Evolutionary conservation across 2,888 invertebrate species (phyloP).

Genomic region (Diaphora mendica): DNA sequence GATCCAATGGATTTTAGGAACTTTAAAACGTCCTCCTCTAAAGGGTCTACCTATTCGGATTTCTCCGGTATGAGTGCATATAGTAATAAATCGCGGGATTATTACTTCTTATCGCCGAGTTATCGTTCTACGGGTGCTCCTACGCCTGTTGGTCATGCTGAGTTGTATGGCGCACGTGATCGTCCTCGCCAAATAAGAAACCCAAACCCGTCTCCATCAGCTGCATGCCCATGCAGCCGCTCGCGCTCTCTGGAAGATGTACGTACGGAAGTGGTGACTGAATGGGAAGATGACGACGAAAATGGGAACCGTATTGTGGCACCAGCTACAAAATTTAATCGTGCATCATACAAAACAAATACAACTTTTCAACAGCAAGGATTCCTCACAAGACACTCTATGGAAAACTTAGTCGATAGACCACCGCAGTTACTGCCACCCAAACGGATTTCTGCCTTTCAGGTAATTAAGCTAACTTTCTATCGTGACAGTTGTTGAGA

Average conservation of each 20-base stretch:
- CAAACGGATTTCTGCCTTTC: constrained; percentile 84
- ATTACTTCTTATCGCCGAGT: constrained; percentile 90
- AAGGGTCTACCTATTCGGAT: constrained; percentile 82
- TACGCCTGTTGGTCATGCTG: constrained; percentile 72
- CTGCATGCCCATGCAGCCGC: constrained; percentile 88
- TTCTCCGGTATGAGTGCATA: constrained; percentile 83
- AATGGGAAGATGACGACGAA: constrained; percentile 88
- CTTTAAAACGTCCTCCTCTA: constrained; percentile 79
- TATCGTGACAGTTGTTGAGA: constrained; percentile 65
- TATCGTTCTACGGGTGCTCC: constrained; percentile 89
- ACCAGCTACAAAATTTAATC: constrained; percentile 81
- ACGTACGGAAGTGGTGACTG: constrained; percentile 88
- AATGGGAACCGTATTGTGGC: constrained; percentile 87
- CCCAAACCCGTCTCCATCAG: constrained; percentile 67
- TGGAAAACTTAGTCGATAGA: constrained; percentile 89
- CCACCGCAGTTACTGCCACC: constrained; percentile 81
- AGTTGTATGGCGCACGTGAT: constrained; percentile 72
- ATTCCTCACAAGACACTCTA: constrained; percentile 88
- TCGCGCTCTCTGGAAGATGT: constrained; percentile 92
- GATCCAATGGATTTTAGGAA: constrained; percentile 82
- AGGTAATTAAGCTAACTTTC: constrained; percentile 83
- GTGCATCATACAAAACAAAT: constrained; percentile 71
- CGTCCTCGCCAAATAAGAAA: constrained; percentile 80
- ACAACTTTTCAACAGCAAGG: constrained; percentile 77
- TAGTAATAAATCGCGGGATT: constrained; percentile 80